These are phyloP conservation scores for Ectemnius lituratus DNA, from an alignment of 2,888 invertebrate species.

Conservation along the genomic window DNA sequence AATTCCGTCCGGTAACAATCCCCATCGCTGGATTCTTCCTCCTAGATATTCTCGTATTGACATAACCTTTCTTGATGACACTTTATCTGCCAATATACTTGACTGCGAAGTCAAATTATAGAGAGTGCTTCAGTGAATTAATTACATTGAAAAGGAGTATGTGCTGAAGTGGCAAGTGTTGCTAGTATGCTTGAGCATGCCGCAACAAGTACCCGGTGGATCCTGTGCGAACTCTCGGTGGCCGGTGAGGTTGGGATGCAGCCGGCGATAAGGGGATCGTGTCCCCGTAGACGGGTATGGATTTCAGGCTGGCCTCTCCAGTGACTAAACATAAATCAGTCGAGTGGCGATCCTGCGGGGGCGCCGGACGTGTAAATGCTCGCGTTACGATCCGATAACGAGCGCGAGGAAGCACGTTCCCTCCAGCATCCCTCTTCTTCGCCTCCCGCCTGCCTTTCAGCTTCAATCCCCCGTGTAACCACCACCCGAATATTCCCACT, in stretches of 20 bases:
- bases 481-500: slow-evolving; percentile 57
- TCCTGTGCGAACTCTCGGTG: neutral
- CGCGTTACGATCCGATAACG: slow-evolving; percentile 75
- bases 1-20: too few relatives aligned
- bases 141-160: neutral
- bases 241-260: slow-evolving; percentile 5
- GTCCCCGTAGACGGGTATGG: slow-evolving; percentile 59
- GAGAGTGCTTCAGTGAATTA: neutral
- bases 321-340: slow-evolving; percentile 70
- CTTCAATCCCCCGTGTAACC: slow-evolving; percentile 25
- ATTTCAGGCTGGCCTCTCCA: slow-evolving; percentile 66
- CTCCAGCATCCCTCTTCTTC: slow-evolving; percentile 39
- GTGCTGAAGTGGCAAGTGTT: neutral
- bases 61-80: too few relatives aligned
- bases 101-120: neutral
- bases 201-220: neutral
- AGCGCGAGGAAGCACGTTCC: slow-evolving; percentile 62
- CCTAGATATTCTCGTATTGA: too few relatives aligned
- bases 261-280: slow-evolving; percentile 39
- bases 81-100: too few relatives aligned
- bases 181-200: neutral
- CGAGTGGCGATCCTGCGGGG: slow-evolving; percentile 66
- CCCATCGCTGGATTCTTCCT: too few relatives aligned
- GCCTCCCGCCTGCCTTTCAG: slow-evolving; percentile 35
- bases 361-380: slow-evolving; percentile 75